phyloP scores from a whole-genome alignment of 2,888 invertebrate genomes.

The Mechanitis mazaeus region DNA sequence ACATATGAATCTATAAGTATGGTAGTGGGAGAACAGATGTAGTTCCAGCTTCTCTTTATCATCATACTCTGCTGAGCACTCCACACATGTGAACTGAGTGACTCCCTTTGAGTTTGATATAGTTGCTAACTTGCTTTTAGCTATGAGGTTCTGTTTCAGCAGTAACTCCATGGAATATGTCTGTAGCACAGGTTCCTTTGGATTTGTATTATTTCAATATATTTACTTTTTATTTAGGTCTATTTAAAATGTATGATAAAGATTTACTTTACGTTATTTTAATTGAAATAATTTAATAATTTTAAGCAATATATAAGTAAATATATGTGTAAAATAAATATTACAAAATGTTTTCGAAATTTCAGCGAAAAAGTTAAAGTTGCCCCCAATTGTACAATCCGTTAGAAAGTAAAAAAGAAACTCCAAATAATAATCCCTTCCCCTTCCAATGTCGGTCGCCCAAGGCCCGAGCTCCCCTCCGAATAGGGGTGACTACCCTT shows the following conservation, averaged over 20 bases:
- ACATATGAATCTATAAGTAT: constrained; percentile 84
- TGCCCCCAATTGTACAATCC: constrained; percentile 41
- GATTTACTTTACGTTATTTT: too few species aligned
- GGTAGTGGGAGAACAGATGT: constrained; percentile 84
- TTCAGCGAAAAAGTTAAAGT: constrained; percentile 27
- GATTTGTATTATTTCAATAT: too few species aligned
- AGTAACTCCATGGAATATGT: constrained; percentile 43
- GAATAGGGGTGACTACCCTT: constrained; percentile 73
- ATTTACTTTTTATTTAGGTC: too few species aligned
- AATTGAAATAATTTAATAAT: too few species aligned
- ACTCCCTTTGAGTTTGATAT: constrained; percentile 81
- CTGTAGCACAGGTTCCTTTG: constrained; percentile 12
- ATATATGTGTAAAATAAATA: too few species aligned
- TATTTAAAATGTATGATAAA: too few species aligned
- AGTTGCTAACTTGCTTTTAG: constrained; percentile 85
- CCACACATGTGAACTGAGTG: constrained; percentile 83
- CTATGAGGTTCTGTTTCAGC: constrained; percentile 63
- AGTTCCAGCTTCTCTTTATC: constrained; percentile 84
- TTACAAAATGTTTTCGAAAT: too few species aligned
- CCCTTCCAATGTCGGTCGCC: constrained; percentile 61
- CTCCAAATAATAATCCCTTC: constrained; percentile 59
- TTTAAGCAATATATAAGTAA: too few species aligned
- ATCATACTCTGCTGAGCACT: constrained; percentile 84
- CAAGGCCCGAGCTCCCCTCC: constrained; percentile 67
- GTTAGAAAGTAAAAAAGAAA: constrained; percentile 52